A percentile compares a stretch with the other conserved stretches of the same genome.
Conservation (phyloP, 2,888 invertebrate genomes). For the Leptinotarsa haldemani region DNA sequence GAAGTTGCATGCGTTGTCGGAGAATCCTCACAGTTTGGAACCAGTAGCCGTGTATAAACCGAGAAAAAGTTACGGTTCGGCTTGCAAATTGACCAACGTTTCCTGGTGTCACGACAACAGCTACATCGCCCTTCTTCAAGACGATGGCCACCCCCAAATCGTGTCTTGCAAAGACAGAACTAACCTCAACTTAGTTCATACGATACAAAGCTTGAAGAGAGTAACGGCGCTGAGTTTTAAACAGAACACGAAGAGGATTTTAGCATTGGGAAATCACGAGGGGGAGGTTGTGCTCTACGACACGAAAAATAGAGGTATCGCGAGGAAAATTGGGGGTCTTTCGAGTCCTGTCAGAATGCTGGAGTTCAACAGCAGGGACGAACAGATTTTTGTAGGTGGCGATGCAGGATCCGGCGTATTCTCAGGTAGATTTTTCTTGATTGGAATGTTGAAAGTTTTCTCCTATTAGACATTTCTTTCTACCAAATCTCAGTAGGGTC, state of each 20-base stretch:
- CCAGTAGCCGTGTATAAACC: slow-evolving; percentile 48
- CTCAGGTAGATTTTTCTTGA: background rate
- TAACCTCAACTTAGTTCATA: slow-evolving; percentile 56
- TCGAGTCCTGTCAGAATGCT: slow-evolving; percentile 48
- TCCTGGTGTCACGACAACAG: slow-evolving; percentile 61
- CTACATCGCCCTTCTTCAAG: slow-evolving; percentile 56
- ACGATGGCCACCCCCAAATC: slow-evolving; percentile 57
- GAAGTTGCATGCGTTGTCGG: slow-evolving; percentile 53
- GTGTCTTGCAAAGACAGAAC: slow-evolving; percentile 54
- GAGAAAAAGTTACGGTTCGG: slow-evolving; percentile 29
- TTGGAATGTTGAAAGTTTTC: slow-evolving; percentile 41
- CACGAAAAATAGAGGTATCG: slow-evolving; percentile 55
- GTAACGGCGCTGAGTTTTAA: slow-evolving; percentile 56
- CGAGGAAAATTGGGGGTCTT: slow-evolving; percentile 51
- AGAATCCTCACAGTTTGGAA: slow-evolving; percentile 45
- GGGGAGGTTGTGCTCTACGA: slow-evolving; percentile 60
- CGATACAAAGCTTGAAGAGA: slow-evolving; percentile 53
- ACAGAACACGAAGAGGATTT: slow-evolving; percentile 55
- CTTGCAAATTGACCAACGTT: slow-evolving; percentile 49
- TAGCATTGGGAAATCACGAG: slow-evolving; percentile 56
- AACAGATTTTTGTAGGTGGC: slow-evolving; percentile 32
- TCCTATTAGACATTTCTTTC: too few relatives aligned
- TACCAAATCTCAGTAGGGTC: too few relatives aligned
- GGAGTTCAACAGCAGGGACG: slow-evolving; percentile 56
- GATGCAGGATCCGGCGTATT: background rate